phyloP scores from a whole-genome alignment of 2,888 invertebrate species.

The Trissolcus japonicus region DNA sequence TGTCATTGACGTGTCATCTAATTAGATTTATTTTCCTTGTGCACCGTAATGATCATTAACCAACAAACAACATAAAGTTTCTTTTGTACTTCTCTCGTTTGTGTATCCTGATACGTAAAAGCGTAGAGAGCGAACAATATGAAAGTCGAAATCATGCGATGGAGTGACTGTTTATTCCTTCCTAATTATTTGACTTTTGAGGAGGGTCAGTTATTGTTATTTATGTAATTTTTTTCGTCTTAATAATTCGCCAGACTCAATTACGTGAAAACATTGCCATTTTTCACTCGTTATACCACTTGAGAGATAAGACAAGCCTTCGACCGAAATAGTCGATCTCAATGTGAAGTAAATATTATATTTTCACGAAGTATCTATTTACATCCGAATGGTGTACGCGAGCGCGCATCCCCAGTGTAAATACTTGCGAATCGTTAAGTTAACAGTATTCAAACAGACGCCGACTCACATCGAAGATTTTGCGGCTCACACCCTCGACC shows the following conservation, averaged over 20 bases:
- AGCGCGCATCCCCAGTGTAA: slow-evolving; percentile 63
- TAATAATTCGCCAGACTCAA: slow-evolving; percentile 44
- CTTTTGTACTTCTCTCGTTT: slow-evolving; percentile 18
- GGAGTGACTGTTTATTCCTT: slow-evolving; percentile 41
- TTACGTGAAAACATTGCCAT: slow-evolving; percentile 49
- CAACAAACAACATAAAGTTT: slow-evolving; percentile 15
- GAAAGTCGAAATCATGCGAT: slow-evolving; percentile 30
- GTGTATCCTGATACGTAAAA: slow-evolving; percentile 14
- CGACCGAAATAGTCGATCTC: slow-evolving; percentile 58
- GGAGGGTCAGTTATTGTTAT: slow-evolving; percentile 47
- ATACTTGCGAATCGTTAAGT: slow-evolving; percentile 69
- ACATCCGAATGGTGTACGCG: slow-evolving; percentile 59
- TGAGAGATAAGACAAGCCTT: slow-evolving; percentile 53
- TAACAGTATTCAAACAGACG: slow-evolving; percentile 69
- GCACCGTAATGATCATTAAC: slow-evolving; percentile 9
- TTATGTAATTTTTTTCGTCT: slow-evolving; percentile 44
- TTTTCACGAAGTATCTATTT: slow-evolving; percentile 59
- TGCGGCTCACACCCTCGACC: slow-evolving; percentile 30
- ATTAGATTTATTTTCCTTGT: slow-evolving; percentile 9
- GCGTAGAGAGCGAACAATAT: slow-evolving; percentile 22
- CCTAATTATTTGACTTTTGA: slow-evolving; percentile 42
- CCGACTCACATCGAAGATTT: slow-evolving; percentile 57
- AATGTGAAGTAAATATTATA: slow-evolving; percentile 58
- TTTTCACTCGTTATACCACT: slow-evolving; percentile 55
- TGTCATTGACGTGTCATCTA: not conserved